Evolutionary conservation across 2,113 vertebrate species (phyloP).

Genomic region (Austrofundulus limnaeus): DNA sequence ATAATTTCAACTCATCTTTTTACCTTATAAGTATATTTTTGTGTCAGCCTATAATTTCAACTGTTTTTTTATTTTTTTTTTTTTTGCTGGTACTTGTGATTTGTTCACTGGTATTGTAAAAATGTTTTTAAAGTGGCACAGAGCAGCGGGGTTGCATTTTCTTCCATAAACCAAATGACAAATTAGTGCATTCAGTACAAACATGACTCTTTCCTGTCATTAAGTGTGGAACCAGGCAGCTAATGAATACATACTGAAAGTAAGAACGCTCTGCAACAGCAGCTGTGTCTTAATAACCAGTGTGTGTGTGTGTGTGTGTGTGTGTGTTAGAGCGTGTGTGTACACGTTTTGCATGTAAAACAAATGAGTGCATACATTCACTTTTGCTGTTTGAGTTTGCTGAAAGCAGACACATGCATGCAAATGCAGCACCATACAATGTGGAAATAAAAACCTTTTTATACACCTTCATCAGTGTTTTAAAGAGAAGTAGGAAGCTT

Average conservation of each 20-base stretch:
- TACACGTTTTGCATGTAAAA: constrained; percentile 27
- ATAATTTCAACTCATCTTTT: constrained; percentile 47
- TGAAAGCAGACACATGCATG: constrained; percentile 41
- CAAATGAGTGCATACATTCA: constrained; percentile 33
- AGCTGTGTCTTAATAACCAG: constrained; percentile 65
- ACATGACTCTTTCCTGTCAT: constrained; percentile 77
- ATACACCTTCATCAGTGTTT: constrained; percentile 61
- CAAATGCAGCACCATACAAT: constrained; percentile 40
- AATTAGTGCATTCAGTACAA: constrained; percentile 77
- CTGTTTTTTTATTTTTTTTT: constrained; percentile 23
- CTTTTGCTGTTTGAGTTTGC: constrained; percentile 48
- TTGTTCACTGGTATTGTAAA: constrained; percentile 34
- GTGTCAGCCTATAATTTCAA: constrained; percentile 53
- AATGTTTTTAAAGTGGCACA: constrained; percentile 54
- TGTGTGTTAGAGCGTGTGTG: constrained; percentile 46
- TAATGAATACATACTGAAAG: constrained; percentile 79
- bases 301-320: constrained; percentile 48
- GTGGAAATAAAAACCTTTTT: constrained; percentile 46
- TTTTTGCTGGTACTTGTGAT: constrained; percentile 45
- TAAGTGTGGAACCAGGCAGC: constrained; percentile 71
- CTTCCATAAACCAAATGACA: constrained; percentile 74
- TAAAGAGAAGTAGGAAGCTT: constrained; percentile 35
- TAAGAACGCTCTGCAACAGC: constrained; percentile 43
- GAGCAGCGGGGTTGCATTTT: constrained; percentile 56
- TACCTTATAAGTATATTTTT: constrained; percentile 52